phyloP scores from a whole-genome alignment of 2,888 invertebrate species.

The Lysandra coridon region DNA sequence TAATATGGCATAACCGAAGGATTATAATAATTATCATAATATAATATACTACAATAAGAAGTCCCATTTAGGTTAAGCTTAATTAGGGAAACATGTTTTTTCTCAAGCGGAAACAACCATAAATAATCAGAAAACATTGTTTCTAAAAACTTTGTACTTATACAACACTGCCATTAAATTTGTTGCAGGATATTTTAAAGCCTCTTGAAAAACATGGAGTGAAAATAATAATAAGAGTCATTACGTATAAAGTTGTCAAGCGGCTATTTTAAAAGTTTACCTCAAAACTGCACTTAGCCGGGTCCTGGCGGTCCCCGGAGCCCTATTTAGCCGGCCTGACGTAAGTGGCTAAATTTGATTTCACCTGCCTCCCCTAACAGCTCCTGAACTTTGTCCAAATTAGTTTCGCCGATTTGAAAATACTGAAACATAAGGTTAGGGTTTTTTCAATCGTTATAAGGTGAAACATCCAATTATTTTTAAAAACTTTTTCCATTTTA shows the following conservation, averaged over 20 bases:
- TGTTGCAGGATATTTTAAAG: too few species aligned
- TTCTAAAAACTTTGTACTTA: too few species aligned
- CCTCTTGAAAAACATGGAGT: neutral
- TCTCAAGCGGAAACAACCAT: too few species aligned
- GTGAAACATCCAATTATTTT: neutral
- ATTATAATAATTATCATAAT: too few species aligned
- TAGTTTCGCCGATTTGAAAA: neutral
- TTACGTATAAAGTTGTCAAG: neutral
- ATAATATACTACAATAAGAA: too few species aligned
- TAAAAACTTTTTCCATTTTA: too few species aligned
- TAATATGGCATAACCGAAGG: too few species aligned
- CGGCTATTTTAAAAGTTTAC: neutral
- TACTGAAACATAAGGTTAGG: neutral
- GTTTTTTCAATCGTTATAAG: neutral
- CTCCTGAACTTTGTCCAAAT: constrained; percentile 1
- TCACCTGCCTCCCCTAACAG: constrained; percentile 8
- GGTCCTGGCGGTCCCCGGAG: neutral
- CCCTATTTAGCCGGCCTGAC: neutral
- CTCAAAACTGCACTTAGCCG: neutral
- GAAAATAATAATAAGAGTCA: neutral
- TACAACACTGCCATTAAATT: too few species aligned
- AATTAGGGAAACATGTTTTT: too few species aligned
- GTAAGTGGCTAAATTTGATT: constrained; percentile 17
- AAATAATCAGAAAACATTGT: too few species aligned
- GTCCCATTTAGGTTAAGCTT: too few species aligned